These are phyloP conservation scores for Lacerta viridis DNA, from an alignment of 2,797 vertebrate species.

Conservation along the genomic window DNA sequence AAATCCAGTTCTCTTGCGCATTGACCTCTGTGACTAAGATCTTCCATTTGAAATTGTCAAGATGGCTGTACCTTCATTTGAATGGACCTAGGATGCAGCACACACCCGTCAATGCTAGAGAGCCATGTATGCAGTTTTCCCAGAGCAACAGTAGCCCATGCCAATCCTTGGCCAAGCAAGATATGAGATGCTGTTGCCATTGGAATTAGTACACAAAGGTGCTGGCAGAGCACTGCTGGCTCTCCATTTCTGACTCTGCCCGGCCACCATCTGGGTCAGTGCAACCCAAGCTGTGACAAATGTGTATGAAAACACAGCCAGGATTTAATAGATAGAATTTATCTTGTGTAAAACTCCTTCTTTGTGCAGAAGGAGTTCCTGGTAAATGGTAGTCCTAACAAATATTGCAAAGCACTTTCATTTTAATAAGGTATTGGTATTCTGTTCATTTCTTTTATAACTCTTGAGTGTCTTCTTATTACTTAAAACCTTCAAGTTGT, in stretches of 20 bases:
- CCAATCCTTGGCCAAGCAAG: neutral
- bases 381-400: neutral
- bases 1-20: neutral
- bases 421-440: neutral
- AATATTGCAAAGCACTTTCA: neutral
- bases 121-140: neutral
- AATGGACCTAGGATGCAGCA: neutral
- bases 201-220: neutral
- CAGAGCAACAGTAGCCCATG: neutral
- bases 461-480: constrained; percentile 1
- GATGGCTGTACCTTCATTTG: neutral
- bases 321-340: constrained; percentile 7
- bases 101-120: neutral
- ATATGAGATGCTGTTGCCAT: constrained; percentile 1
- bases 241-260: neutral
- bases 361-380: neutral
- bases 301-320: neutral
- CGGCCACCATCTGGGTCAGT: neutral
- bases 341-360: neutral
- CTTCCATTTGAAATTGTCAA: neutral
- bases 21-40: neutral
- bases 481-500: constrained; percentile 16
- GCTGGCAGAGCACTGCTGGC: neutral
- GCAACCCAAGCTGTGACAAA: neutral
- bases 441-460: neutral